These are phyloP conservation scores for Enoplosus armatus DNA, from an alignment of 2,797 vertebrate species.

Conservation along the genomic window DNA sequence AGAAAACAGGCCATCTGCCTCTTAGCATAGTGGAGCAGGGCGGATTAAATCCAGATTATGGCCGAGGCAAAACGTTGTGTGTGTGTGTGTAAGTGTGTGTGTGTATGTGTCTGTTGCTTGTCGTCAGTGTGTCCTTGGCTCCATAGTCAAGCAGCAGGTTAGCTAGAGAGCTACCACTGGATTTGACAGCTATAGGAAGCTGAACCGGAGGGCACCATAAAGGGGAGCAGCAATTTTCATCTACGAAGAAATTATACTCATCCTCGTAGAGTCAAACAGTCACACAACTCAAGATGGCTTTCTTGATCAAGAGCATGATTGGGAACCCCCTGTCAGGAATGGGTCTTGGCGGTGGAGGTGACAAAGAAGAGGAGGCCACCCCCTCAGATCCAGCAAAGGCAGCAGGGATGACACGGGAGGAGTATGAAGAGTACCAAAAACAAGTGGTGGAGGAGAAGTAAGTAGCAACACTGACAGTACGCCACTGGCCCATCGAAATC, in stretches of 20 bases:
- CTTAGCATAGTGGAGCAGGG: conserved; percentile 85
- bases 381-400: conserved; percentile 92
- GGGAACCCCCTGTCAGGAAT: conserved; percentile 95
- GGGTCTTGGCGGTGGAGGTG: conserved; percentile 92
- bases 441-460: conserved; percentile 98
- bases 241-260: conserved; percentile 5
- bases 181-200: conserved; percentile 71
- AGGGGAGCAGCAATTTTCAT: conserved; percentile 50
- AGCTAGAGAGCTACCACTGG: conserved; percentile 79
- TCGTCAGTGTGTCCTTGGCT: conserved; percentile 88
- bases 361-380: conserved; percentile 91
- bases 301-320: conserved; percentile 96
- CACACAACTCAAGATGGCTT: conserved; percentile 87
- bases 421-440: conserved; percentile 98
- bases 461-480: conserved; percentile 80
- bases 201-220: conserved; percentile 57
- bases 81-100: conserved; percentile 49
- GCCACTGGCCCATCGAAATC: conserved; percentile 18
- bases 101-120: conserved; percentile 85
- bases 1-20: conserved; percentile 94
- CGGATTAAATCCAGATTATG: conserved; percentile 97
- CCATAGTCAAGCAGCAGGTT: conserved; percentile 83
- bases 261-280: conserved; percentile 42
- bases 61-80: conserved; percentile 81
- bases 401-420: conserved; percentile 96